Evolutionary conservation across 1,140 invertebrate genomes (phyloP).

Genomic region (Mesaphorura yosii): DNA sequence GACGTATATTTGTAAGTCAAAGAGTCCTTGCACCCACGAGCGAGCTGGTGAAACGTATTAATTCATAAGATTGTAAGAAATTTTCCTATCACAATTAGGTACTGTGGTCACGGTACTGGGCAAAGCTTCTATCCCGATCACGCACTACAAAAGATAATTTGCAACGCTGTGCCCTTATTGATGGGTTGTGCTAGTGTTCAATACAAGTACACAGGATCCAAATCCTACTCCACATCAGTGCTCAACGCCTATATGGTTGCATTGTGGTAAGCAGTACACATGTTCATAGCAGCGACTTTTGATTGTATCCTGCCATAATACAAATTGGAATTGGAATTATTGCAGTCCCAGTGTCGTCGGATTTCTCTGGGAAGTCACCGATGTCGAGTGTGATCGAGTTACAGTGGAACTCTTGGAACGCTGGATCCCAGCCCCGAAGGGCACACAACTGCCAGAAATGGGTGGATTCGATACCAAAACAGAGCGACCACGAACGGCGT

Average conservation of each 20-base stretch:
- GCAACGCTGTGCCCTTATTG: slow-evolving; percentile 19
- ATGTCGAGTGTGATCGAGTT: slow-evolving; percentile 28
- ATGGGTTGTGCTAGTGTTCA: slow-evolving; percentile 31
- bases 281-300: not conserved
- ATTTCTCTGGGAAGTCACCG: slow-evolving; percentile 29
- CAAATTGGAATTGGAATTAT: slow-evolving; percentile 5
- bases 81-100: slow-evolving; percentile 15
- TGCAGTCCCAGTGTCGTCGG: slow-evolving; percentile 24
- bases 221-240: slow-evolving; percentile 11
- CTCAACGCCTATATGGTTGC: slow-evolving; percentile 17
- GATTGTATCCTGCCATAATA: too few relatives aligned
- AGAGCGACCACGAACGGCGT: slow-evolving; percentile 11
- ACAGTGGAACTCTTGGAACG: slow-evolving; percentile 28
- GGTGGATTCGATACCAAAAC: slow-evolving; percentile 12
- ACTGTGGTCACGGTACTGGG: slow-evolving; percentile 29
- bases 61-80: not conserved
- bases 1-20: slow-evolving; percentile 24
- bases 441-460: slow-evolving; percentile 12
- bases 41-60: not conserved
- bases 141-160: slow-evolving; percentile 21
- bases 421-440: slow-evolving; percentile 10
- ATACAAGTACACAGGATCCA: slow-evolving; percentile 12
- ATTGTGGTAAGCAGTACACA: slow-evolving; percentile 17
- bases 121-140: slow-evolving; percentile 20
- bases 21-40: too few relatives aligned